Evolutionary conservation across 2,113 vertebrate genomes (phyloP), one percentile per base, ranked within the genome.

Genomic region (Choloepus hoffmanni): DNA sequence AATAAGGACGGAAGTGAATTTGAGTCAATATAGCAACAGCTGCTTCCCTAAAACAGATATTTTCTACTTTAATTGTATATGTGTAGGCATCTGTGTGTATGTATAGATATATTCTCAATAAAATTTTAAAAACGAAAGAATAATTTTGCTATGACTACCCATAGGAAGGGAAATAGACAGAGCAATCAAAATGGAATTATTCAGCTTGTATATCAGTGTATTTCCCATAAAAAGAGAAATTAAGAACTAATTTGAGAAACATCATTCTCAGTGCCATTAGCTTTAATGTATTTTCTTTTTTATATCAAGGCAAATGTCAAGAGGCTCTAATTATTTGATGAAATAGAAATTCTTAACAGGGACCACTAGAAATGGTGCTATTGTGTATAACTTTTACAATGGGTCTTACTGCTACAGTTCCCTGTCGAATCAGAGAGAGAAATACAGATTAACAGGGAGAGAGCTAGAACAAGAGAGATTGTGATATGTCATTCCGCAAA

Each of bases 251-350:
- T 77, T 93, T 83, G 24, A 79, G n/a, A 93, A 87, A 90, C 2
- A 45, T 82, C 18, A 53, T 89, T 89, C 65, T 58, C 26, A 24
- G 65, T 70, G 15, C 23, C 63, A 81, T 15, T 93, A 92, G 0
- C 8, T 63, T 87, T 87, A 81, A 92, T 93, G 95, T 83, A 0
- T 21, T 94, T 95, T 95, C 19, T 85, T 85, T 79, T 79, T 93
- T 53, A 89, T 88, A n/a, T 70, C 18, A 95, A 85, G 36, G 90
- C 24, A 96, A 94, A 92, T 86, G 28, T 92, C 30, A 93, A 85
- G 18, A 89, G 1, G 0, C 2, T 2, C 3, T 91, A 83, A n/a
- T 88, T 68, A 86, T 30, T 5, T 70, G 73, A 45, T 85, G 50
- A 93, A 65, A 16, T 5, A 55, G 23, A 95, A 85, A 85, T 93